Conservation (phyloP, 2,888 invertebrate genomes). For the Nesidiocoris tenuis region DNA sequence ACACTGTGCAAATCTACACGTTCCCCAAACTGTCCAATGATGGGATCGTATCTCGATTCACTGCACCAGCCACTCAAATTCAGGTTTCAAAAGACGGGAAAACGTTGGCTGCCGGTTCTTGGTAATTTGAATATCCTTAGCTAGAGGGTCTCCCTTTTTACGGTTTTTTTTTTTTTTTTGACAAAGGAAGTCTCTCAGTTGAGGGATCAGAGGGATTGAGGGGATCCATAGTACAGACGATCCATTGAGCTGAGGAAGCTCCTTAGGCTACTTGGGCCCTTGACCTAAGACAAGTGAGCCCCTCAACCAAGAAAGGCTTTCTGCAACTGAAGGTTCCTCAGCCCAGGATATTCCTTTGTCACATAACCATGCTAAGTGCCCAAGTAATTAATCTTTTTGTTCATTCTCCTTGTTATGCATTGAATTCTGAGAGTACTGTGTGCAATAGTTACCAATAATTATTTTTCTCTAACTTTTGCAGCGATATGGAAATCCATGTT, state of each 20-base stretch:
- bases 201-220: too few species aligned
- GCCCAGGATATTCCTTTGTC: too few species aligned
- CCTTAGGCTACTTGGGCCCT: too few species aligned
- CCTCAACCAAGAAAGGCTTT: too few species aligned
- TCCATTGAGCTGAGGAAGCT: too few species aligned
- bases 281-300: too few species aligned
- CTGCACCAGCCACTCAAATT: constrained; percentile 83
- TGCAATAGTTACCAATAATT: neutral
- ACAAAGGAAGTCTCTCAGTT: too few species aligned
- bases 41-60: constrained; percentile 82
- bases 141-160: too few species aligned
- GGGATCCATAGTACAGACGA: too few species aligned
- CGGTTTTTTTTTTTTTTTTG: too few species aligned
- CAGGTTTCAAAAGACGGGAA: constrained; percentile 66
- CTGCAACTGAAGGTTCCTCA: too few species aligned
- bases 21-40: constrained; percentile 79
- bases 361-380: too few species aligned
- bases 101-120: constrained; percentile 65
- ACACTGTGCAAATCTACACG: constrained; percentile 79
- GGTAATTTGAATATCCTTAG: constrained; percentile 56
- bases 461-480: constrained; percentile 30
- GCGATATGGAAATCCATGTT: constrained; percentile 63
- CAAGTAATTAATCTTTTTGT: neutral
- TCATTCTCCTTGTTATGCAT: neutral
- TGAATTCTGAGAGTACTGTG: neutral